Base-by-base conservation (phyloP, 2,888 invertebrate genomes). In the Luperina nickerlii region DNA sequence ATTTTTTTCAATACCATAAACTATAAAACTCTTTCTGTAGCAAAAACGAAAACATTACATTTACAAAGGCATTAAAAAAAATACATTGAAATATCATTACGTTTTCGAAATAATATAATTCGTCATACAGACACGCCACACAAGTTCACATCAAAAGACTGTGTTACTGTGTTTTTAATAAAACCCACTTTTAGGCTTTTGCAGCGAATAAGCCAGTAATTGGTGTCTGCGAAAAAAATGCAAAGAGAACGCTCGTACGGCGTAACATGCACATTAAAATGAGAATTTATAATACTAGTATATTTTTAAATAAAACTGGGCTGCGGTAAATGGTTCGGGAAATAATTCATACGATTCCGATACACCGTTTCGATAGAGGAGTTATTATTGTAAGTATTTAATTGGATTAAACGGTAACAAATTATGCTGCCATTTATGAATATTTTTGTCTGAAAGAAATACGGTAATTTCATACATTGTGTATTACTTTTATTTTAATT, bases 201-300 rank as follows among this genome's bases (percentile, higher is more conserved):
- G 74, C 71, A 74, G 42, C 67, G 63, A 78, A 87, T 81, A 81
- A 85, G 83, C 71, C 57, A 74, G 83, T 89, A 87, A 88, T 89
- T 90, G 79, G 87, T 68, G 79, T 81, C 65, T 83, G 63, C 73
- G 63, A 66, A 83, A 82, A 85, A 76, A 78, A 67, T 27, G 51
- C 80, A 83, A 84, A 84, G 63, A 51, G 79, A 68, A 68, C 51
- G 38, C 74, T 70, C 20, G 42, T 32, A 24, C 63, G 45, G 73
- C 73, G 71, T 78, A 78, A 82, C 84, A 70, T 65, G 69, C 72
- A 74, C 54, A 79, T 79, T 75, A 67, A 79, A 80, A 86, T 48
- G 82, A 76, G 83, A 63, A 83, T 86, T 76, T 76, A 69, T 76
- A 69, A 78, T 74, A 11, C 27, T 72, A 51, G 70, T 69, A 60